Evolutionary conservation across 2,797 vertebrate species (phyloP), one percentile per base, ranked within the genome.

Genomic region (Hemitrygon akajei): DNA sequence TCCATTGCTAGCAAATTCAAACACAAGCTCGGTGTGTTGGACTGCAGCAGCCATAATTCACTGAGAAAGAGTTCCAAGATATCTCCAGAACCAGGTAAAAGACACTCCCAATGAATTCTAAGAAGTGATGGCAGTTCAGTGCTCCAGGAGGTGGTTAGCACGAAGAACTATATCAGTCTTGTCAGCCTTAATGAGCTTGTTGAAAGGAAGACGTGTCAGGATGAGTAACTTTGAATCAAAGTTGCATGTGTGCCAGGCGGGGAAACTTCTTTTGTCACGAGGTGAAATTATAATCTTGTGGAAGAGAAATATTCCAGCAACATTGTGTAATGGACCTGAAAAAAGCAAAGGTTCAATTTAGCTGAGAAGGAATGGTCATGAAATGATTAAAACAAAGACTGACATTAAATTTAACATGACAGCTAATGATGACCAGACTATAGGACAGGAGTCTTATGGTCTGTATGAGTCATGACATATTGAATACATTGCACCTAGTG

Each of bases 1-100:
- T 94, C 97, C 97, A 95, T 98, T 98, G 96, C 97, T 98, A 95
- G 98, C 97, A 93, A 98, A 98, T 94, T 98, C 98, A 95, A 98
- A 98, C 95, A 98, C 96, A 95, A 98, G 96, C 94, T 98, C 98
- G 63, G 94, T 97, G 94, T 97, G 95, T 94, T 98, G 97, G 47
- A 98, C 95, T 60, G 97, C 97, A 94, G 97, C 97, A 94, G 97
- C 97, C 98, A 98, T 98, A 96, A 95, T 95, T 95, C 27, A 16
- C 25, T 76, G 91, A 75, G 47, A 40, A 73, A 93, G 71, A 12
- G 27, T 71, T 93, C 40, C 71, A 75, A 40, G 69, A 76, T 9
- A 69, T 75, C 69, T 75, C 91, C 37, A 75, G 91, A 56, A 95
- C 75, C 37, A 93, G 94, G 80, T 47, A 93, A 47, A 94, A 95